Percentiles rank a stretch among this genome's conserved stretches.
These are phyloP conservation scores for Clepsis dumicolana DNA, from an alignment of 2,888 invertebrate genomes.

Conservation along the genomic window DNA sequence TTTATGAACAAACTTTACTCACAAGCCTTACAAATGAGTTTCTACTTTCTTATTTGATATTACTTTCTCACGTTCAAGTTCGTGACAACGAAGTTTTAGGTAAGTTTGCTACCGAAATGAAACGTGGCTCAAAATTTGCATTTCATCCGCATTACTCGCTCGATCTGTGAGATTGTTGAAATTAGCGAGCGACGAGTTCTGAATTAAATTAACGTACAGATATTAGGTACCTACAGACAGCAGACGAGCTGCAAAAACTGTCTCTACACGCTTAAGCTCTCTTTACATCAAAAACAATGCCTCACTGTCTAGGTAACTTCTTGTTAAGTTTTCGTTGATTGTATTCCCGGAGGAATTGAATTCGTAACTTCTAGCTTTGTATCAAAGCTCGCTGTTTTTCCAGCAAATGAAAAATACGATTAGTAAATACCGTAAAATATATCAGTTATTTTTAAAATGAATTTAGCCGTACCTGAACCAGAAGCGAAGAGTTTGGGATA, in stretches of 20 bases:
- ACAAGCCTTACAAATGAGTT: too few species aligned
- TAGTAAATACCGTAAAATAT: too few species aligned
- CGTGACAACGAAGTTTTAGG: background rate
- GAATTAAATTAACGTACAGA: conserved; percentile 10
- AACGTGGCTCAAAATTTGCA: conserved; percentile 16
- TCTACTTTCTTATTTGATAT: background rate
- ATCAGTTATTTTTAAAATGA: background rate
- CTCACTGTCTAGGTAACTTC: too few species aligned
- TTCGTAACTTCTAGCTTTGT: too few species aligned
- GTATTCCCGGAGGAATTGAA: too few species aligned
- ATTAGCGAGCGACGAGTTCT: conserved; percentile 14
- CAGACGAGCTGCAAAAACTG: too few species aligned
- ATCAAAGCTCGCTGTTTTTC: too few species aligned
- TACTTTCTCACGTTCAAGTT: background rate
- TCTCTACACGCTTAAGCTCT: too few species aligned
- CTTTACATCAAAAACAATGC: too few species aligned
- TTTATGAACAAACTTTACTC: too few species aligned
- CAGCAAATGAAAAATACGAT: too few species aligned
- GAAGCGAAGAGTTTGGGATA: background rate
- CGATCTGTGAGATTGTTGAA: conserved; percentile 15
- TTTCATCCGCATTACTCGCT: conserved; percentile 24
- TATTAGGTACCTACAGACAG: background rate
- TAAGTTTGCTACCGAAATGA: background rate
- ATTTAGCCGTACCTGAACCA: background rate
- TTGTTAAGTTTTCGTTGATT: too few species aligned